Evolutionary conservation across 2,113 vertebrate genomes (phyloP).

Genomic region (Triplophysa siluroides): DNA sequence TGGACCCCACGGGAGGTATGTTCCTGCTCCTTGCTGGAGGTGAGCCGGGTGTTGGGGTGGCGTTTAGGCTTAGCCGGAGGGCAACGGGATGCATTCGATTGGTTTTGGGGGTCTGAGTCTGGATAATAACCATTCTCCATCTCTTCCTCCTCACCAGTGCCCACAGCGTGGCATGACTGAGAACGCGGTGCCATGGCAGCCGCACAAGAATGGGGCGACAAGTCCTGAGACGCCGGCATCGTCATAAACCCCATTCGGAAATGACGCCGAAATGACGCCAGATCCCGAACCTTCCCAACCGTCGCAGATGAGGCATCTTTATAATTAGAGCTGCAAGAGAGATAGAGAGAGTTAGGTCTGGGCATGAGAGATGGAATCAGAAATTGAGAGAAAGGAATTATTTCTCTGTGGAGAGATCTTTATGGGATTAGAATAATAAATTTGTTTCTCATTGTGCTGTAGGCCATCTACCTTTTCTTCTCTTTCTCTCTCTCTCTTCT

Average conservation of each 20-base stretch:
- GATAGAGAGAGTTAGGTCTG: background rate
- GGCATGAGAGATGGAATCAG: slow-evolving; percentile 4
- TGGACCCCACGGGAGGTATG: slow-evolving; percentile 62
- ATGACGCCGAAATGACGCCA: slow-evolving; percentile 87
- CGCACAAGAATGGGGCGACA: slow-evolving; percentile 86
- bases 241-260: slow-evolving; percentile 96
- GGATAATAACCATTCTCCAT: slow-evolving; percentile 80
- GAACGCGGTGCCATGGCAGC: slow-evolving; percentile 89
- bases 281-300: slow-evolving; percentile 81
- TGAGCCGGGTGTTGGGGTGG: slow-evolving; percentile 89
- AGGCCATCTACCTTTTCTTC: slow-evolving; percentile 10
- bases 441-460: slow-evolving; percentile 35
- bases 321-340: slow-evolving; percentile 61
- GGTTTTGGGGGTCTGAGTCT: slow-evolving; percentile 71
- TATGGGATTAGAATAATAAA: slow-evolving; percentile 25
- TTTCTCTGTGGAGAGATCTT: slow-evolving; percentile 26
- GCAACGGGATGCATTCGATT: slow-evolving; percentile 68
- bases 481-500: slow-evolving; percentile 25
- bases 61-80: slow-evolving; percentile 86
- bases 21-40: slow-evolving; percentile 67
- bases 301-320: slow-evolving; percentile 75
- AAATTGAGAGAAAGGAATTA: background rate
- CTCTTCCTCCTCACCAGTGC: slow-evolving; percentile 76
- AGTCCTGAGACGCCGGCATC: slow-evolving; percentile 92
- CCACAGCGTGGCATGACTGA: slow-evolving; percentile 89